Evolutionary conservation across 92 coral and sea anemone genomes (phyloP), one percentile per base, ranked within the genome.

Genomic region (Palythoa caribaeorum): DNA sequence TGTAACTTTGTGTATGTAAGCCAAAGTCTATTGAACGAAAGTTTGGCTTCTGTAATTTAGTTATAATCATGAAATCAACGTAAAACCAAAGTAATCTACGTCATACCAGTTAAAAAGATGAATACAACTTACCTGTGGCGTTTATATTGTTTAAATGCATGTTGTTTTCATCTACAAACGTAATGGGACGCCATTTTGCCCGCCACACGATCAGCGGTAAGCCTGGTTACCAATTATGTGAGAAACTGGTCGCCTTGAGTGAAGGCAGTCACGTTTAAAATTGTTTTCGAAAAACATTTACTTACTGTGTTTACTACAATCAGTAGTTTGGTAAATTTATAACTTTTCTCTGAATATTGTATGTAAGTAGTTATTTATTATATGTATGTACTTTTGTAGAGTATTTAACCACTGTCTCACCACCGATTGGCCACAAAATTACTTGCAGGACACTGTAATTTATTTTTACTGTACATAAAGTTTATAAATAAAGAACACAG

Each of bases 51-150:
- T 28, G 0, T 28, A 28, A 28, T 28, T 28, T 28, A 28, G 28
- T 28, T 28, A 28, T 28, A 28, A 0, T 28, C 28, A 28, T 28
- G 35, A 65, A 65, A 65, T 65, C 35, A 65, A 20, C 37, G 71
- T 20, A 65, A 65, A 65, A 65, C 71, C 28, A 65, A 65, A 65
- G 71, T n/a, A n/a, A n/a, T n/a, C n/a, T n/a, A n/a, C n/a, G n/a
- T n/a, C n/a, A n/a, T n/a, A n/a, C n/a, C n/a, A 10, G 5, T 63
- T 63, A 53, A 63, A 63, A 63, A 63, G 71, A 63, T 63, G 35
- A 63, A 65, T 65, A 65, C 16, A 65, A 12, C 71, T 65, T 65
- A 65, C 71, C 71, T 65, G 20, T 65, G 28, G 20, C 71, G 16
- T 65, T 65, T 65, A n/a, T 12, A 65, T 20, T 65, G 1, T 5